Evolutionary conservation across 2,113 vertebrate genomes (phyloP).

Genomic region (Catharus minimus): DNA sequence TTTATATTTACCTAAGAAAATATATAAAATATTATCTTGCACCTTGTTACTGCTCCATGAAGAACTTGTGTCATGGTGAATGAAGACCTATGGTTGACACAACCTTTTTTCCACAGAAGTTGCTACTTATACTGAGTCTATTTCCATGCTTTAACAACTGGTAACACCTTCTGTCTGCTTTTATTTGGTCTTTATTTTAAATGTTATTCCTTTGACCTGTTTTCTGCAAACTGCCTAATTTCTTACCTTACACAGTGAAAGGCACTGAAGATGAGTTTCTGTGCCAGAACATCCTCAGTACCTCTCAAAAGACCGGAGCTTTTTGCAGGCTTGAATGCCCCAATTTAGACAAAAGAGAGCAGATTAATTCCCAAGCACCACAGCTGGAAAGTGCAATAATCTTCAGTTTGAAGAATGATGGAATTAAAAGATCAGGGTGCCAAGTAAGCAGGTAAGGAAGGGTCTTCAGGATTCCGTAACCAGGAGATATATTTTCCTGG

Average conservation of each 20-base stretch:
- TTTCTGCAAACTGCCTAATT: not conserved
- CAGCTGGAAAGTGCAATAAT: not conserved
- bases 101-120: not conserved
- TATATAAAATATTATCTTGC: not conserved
- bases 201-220: not conserved
- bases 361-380: not conserved
- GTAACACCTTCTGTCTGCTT: not conserved
- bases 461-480: not conserved
- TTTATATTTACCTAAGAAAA: not conserved
- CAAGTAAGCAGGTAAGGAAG: not conserved
- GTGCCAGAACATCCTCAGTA: not conserved
- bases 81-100: not conserved
- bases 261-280: not conserved
- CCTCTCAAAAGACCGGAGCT: not conserved
- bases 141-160: not conserved
- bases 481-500: accelerated
- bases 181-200: not conserved
- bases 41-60: not conserved
- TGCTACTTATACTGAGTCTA: not conserved
- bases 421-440: not conserved
- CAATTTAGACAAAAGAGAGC: not conserved
- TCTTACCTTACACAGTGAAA: not conserved
- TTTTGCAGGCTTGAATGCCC: not conserved
- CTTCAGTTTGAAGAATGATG: not conserved
- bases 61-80: not conserved